These are phyloP conservation scores for Microcebus lehilahytsara DNA, from an alignment of 2,113 vertebrate genomes.

Conservation along the genomic window DNA sequence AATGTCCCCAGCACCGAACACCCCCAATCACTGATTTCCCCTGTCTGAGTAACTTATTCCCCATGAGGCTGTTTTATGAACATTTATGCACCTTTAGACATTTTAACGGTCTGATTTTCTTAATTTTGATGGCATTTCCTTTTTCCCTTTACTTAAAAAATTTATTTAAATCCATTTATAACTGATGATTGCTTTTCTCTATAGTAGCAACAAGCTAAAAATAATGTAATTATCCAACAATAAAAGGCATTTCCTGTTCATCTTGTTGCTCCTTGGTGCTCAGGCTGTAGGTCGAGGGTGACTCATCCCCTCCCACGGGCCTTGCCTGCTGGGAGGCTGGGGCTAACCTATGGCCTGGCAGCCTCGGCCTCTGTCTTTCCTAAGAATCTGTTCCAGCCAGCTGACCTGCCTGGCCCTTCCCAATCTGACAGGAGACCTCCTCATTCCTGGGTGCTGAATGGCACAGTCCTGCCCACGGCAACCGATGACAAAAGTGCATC, in stretches of 20 bases:
- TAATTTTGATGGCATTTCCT: neutral
- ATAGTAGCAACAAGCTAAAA: neutral
- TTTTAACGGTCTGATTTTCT: slow-evolving; percentile 19
- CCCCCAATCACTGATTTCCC: neutral
- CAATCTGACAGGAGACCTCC: neutral
- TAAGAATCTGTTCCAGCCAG: neutral
- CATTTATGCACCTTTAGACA: neutral
- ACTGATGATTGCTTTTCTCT: neutral
- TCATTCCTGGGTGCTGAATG: neutral
- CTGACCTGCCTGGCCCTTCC: neutral
- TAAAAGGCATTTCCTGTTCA: neutral
- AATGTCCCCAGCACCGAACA: neutral
- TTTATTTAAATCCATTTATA: slow-evolving; percentile 3
- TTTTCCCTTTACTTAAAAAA: slow-evolving; percentile 17
- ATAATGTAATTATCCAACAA: neutral
- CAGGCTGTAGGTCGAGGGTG: neutral
- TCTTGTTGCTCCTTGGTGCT: neutral
- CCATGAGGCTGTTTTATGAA: neutral
- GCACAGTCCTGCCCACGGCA: rapidly evolving
- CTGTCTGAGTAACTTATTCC: neutral
- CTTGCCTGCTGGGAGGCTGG: neutral
- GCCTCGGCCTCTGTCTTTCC: neutral
- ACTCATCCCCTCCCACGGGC: neutral
- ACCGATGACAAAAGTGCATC: neutral
- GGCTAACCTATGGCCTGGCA: neutral